Base-by-base conservation (phyloP, 2,888 invertebrate species). In the Theretra japonica region DNA sequence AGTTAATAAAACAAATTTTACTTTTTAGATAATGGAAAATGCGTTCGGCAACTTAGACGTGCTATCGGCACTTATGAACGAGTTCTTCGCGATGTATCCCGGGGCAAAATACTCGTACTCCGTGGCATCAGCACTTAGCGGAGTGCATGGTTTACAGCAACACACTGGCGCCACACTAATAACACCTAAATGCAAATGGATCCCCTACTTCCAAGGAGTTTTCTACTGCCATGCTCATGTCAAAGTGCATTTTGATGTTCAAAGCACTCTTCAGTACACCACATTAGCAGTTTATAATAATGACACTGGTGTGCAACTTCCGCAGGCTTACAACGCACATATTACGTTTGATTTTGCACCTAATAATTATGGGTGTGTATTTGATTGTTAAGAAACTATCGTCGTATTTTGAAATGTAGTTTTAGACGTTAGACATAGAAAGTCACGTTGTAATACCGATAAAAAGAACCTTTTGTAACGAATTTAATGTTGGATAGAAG, bases 181-280 rank as follows among this genome's bases (percentile, higher is more conserved):
- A 0, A 85, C 88, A 2, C 72, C 88, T 0, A 84, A 80, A 62
- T 90, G 91, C 83, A 88, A 85, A 70, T 94, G 94, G 94, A 81
- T 94, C 0, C 93, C 94, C 0, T 91, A 86, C 70, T 93, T 94
- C 69, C 92, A 90, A 88, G 91, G 87, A 48, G 84, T 90, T 0
- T 94, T 92, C 72, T 88, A 81, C 74, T 92, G 93, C 70, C 94
- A 94, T 62, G 77, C 77, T 0, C 81, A 82, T 0, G 91, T 91
- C 0, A 91, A 91, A 76, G 91, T 92, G 0, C 92, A 94, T 74
- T 86, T 94, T 50, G 90, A 91, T 76, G 72, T 94, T 0, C 86
- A 86, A 8, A 88, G 92, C 70, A 81, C 79, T 8, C 60, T 90
- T 0, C 80, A 81, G 1, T 80, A 86, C 58, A 84, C 86, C 30